Conservation (phyloP, 1,140 invertebrate genomes). For the Ceratina japonica region DNA sequence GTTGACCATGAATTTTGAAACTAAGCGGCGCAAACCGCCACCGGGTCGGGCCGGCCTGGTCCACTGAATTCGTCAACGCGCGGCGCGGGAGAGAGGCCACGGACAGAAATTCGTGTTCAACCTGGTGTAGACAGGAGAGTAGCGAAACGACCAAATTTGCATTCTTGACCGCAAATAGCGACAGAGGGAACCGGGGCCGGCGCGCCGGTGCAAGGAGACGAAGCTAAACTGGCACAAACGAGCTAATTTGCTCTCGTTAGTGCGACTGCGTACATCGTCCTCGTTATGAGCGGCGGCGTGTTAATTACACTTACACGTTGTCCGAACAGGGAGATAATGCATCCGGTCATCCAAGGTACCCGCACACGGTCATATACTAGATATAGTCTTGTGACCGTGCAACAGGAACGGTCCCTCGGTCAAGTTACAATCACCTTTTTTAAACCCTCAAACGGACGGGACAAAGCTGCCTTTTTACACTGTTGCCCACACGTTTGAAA, state of each 20-base stretch:
- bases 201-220: constrained; percentile 56
- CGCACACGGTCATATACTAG: constrained; percentile 15
- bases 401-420: constrained; percentile 29
- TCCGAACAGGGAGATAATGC: constrained; percentile 67
- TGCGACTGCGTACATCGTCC: constrained; percentile 66
- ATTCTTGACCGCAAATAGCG: constrained; percentile 71
- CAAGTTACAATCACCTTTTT: no score
- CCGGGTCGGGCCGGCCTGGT: background rate
- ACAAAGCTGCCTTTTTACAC: no score
- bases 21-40: constrained; percentile 31
- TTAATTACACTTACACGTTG: constrained; percentile 73
- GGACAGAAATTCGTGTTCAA: constrained; percentile 59
- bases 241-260: constrained; percentile 75
- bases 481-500: no score
- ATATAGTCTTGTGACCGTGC: no score
- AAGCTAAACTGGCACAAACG: constrained; percentile 69
- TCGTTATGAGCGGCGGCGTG: constrained; percentile 66
- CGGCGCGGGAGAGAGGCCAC: background rate
- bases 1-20: constrained; percentile 63
- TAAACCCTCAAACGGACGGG: no score
- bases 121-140: constrained; percentile 51
- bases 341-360: constrained; percentile 60
- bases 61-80: constrained; percentile 60
- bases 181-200: constrained; percentile 33
- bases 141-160: constrained; percentile 67